A percentile compares a stretch with the other conserved stretches of the same genome.
phyloP scores from a whole-genome alignment of 2,888 invertebrate species.

The Lasius fuliginosus region DNA sequence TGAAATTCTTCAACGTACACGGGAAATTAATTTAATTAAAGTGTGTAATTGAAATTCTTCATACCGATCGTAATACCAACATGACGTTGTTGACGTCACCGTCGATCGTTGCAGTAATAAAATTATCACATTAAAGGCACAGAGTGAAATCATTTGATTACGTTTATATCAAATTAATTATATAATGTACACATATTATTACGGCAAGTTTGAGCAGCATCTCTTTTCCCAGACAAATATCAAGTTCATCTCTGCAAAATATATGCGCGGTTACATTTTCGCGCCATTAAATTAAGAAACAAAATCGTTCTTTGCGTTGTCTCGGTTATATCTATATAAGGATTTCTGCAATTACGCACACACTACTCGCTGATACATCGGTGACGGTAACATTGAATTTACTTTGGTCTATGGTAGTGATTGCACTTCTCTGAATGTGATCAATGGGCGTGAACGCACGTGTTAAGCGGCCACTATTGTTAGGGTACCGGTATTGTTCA shows the following conservation, averaged over 20 bases:
- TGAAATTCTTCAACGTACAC: conserved; percentile 1
- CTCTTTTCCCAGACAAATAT: background rate
- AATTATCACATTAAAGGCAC: background rate
- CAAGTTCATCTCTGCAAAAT: conserved; percentile 9
- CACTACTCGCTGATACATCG: conserved; percentile 18
- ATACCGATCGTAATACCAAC: background rate
- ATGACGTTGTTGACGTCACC: background rate
- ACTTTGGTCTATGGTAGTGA: conserved; percentile 53
- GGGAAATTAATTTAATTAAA: conserved; percentile 1
- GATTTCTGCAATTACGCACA: conserved; percentile 52
- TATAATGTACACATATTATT: background rate
- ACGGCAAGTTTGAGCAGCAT: background rate
- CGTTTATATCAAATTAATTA: background rate
- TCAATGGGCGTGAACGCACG: conserved; percentile 67
- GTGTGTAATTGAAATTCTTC: background rate
- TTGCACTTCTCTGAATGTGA: conserved; percentile 62
- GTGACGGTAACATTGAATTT: conserved; percentile 36
- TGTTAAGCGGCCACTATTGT: conserved; percentile 68
- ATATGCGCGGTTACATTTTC: background rate
- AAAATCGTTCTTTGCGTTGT: background rate
- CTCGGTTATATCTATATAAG: background rate
- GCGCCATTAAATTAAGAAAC: conserved; percentile 7
- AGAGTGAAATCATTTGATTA: background rate
- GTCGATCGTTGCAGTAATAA: background rate
- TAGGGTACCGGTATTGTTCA: conserved; percentile 67